These are phyloP conservation scores for Heteromyza rotundicornis DNA, from an alignment of 2,888 invertebrate species.

Conservation along the genomic window DNA sequence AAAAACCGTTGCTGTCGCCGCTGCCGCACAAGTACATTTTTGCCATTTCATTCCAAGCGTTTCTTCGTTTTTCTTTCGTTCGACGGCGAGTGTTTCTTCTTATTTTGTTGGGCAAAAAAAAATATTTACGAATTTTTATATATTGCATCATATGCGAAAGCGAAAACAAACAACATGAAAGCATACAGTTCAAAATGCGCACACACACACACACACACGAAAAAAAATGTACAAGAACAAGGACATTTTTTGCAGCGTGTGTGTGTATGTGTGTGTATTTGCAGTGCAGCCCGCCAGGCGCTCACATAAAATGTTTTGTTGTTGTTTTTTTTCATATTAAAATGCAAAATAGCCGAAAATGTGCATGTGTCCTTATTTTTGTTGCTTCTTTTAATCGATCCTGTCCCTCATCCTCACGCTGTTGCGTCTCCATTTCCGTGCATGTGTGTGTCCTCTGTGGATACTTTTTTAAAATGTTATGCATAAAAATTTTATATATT, in stretches of 20 bases:
- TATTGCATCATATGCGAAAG: slow-evolving; percentile 6
- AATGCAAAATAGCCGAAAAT: slow-evolving; percentile 20
- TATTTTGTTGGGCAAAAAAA: slow-evolving; percentile 24
- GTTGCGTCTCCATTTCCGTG: not conserved
- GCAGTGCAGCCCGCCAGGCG: too few relatives aligned
- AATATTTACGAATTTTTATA: slow-evolving; percentile 14
- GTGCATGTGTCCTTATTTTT: slow-evolving; percentile 20
- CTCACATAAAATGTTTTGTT: too few relatives aligned
- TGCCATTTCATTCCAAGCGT: not conserved
- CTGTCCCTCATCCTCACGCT: not conserved
- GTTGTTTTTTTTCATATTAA: too few relatives aligned
- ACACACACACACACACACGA: slow-evolving; percentile 10
- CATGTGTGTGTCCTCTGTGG: too few relatives aligned
- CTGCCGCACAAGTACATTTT: not conserved
- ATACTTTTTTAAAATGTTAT: slow-evolving; percentile 19
- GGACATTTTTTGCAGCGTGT: slow-evolving; percentile 13
- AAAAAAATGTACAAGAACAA: slow-evolving; percentile 18
- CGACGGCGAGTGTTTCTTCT: not conserved
- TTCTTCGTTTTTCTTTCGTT: not conserved
- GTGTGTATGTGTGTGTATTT: slow-evolving; percentile 15
- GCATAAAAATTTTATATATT: slow-evolving; percentile 29
- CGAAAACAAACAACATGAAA: not conserved
- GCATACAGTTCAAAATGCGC: not conserved
- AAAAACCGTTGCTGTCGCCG: not conserved
- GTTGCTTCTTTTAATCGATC: not conserved